These are phyloP conservation scores for Prietella phreatophila DNA, from an alignment of 2,113 vertebrate genomes.

Conservation along the genomic window DNA sequence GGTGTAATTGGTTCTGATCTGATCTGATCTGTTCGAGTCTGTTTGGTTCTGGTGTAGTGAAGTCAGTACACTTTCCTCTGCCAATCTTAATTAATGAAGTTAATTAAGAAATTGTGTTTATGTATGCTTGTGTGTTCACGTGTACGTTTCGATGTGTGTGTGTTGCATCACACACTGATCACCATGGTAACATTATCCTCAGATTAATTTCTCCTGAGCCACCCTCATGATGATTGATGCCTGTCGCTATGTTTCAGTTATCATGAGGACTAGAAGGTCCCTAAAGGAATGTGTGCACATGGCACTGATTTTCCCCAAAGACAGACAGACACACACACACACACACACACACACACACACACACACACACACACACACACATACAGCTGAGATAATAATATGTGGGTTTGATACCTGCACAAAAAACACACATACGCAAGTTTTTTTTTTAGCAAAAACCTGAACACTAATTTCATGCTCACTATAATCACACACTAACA, in stretches of 20 bases:
- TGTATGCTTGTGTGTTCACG: background rate
- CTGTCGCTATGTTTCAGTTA: background rate
- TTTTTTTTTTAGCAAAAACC: background rate
- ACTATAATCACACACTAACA: slow-evolving; percentile 6
- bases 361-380: background rate
- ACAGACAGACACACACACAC: background rate
- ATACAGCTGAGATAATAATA: background rate
- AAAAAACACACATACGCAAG: background rate
- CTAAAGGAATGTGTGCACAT: background rate
- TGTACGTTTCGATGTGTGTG: background rate
- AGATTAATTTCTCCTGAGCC: slow-evolving; percentile 2
- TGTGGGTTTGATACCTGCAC: background rate
- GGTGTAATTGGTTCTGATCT: background rate
- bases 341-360: background rate
- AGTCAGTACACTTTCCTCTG: background rate
- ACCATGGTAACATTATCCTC: background rate
- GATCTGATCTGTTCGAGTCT: background rate
- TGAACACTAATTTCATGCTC: background rate
- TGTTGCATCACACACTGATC: background rate
- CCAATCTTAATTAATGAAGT: background rate
- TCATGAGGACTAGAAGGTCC: background rate
- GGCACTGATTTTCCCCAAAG: background rate
- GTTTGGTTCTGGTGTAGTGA: background rate
- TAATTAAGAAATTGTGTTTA: background rate
- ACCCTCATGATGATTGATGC: background rate